Percentiles rank a stretch among this genome's conserved stretches.
These are phyloP conservation scores for Microctonus aethiopoides DNA, from an alignment of 2,888 invertebrate genomes.

Conservation along the genomic window DNA sequence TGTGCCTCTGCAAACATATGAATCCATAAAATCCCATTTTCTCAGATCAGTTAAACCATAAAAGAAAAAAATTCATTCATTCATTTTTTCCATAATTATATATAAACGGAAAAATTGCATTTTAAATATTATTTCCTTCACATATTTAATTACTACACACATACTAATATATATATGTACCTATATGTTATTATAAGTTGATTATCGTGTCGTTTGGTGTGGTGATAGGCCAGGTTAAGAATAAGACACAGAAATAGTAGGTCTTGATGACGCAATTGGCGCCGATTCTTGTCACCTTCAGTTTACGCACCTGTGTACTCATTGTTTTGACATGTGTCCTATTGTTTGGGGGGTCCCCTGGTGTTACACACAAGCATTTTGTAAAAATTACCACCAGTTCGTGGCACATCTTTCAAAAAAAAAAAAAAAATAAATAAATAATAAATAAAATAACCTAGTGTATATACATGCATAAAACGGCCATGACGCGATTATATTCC, in stretches of 20 bases:
- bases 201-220: no score
- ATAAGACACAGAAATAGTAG: conserved; percentile 15
- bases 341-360: conserved; percentile 51
- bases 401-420: conserved; percentile 21
- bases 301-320: conserved; percentile 60
- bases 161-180: neutral
- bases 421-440: conserved; percentile 14
- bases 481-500: conserved; percentile 32
- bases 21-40: conserved; percentile 12
- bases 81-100: neutral
- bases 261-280: conserved; percentile 44
- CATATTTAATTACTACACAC: conserved; percentile 2
- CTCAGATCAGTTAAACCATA: neutral
- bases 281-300: conserved; percentile 41
- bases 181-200: no score
- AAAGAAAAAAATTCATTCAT: neutral
- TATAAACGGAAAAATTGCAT: neutral
- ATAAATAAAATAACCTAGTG: no score
- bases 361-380: conserved; percentile 9
- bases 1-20: conserved; percentile 6
- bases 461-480: conserved; percentile 17
- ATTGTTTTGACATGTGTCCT: conserved; percentile 66
- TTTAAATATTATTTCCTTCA: neutral
- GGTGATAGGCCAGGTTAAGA: no score
- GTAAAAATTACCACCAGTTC: conserved; percentile 8